Conservation (phyloP, 2,888 invertebrate species). For the Hartigia nigra region DNA sequence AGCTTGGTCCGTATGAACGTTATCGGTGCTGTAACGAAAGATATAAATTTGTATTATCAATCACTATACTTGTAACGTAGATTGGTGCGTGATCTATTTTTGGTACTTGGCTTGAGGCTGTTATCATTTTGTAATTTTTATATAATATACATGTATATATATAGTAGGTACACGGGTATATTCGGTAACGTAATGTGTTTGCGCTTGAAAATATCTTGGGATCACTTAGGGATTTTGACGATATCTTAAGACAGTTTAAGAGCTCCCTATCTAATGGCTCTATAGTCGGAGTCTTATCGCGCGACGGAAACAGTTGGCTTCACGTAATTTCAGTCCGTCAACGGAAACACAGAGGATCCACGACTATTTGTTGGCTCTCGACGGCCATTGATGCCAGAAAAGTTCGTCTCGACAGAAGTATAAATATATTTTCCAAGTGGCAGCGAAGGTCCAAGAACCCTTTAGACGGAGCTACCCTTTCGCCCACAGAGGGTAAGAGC, state of each 20-base stretch:
- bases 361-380: background rate
- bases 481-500: background rate
- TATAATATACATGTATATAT: background rate
- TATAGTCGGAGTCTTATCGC: background rate
- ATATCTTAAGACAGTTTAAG: background rate
- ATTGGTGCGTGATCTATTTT: background rate
- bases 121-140: background rate
- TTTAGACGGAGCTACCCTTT: background rate
- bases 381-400: background rate
- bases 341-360: background rate
- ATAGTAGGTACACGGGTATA: background rate
- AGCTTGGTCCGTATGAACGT: background rate
- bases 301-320: background rate
- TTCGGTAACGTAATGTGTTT: background rate
- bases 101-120: background rate
- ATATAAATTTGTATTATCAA: background rate
- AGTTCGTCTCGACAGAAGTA: background rate
- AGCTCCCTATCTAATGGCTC: background rate
- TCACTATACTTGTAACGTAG: background rate
- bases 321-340: background rate
- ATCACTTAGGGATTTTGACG: background rate
- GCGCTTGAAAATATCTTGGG: background rate
- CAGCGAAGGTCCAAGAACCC: background rate
- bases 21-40: background rate
- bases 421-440: background rate